Evolutionary conservation across 2,888 invertebrate species (phyloP).

Genomic region (Thysanoteuthis rhombus): DNA sequence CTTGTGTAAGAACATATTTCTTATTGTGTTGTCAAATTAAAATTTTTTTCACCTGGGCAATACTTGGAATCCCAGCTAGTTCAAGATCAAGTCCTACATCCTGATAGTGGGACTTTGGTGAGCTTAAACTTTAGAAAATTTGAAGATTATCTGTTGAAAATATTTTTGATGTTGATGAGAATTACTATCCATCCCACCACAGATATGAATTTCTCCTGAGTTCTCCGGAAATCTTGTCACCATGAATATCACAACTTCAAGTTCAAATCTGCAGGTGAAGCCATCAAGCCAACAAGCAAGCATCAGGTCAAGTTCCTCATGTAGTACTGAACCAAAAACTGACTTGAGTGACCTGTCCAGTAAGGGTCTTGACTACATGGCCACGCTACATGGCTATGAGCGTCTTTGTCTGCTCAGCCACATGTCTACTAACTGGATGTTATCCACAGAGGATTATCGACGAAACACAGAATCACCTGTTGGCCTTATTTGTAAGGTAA

Average conservation of each 20-base stretch:
- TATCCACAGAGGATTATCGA: conserved; percentile 64
- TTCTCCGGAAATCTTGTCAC: not conserved
- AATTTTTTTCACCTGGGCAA: too few species aligned
- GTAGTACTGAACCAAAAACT: not conserved
- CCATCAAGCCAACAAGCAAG: not conserved
- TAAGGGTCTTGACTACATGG: not conserved
- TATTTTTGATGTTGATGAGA: not conserved
- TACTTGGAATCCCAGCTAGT: too few species aligned
- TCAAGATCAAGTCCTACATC: too few species aligned
- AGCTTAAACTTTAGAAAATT: not conserved
- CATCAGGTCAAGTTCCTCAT: not conserved
- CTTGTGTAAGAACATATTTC: too few species aligned
- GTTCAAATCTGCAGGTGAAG: not conserved
- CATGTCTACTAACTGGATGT: conserved; percentile 62
- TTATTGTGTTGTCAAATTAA: too few species aligned
- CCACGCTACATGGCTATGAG: conserved; percentile 49
- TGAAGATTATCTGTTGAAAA: not conserved
- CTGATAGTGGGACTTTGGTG: too few species aligned
- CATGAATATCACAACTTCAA: not conserved
- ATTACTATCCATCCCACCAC: not conserved
- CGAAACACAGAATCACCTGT: conserved; percentile 64
- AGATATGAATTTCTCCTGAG: not conserved
- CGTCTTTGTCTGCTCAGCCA: conserved; percentile 63
- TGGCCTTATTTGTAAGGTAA: conserved; percentile 59
- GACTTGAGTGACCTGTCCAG: not conserved